Percentiles rank a stretch among this genome's conserved stretches.
These are phyloP conservation scores for Heteractis magnifica DNA, from an alignment of 92 coral and sea anemone genomes.

Conservation along the genomic window DNA sequence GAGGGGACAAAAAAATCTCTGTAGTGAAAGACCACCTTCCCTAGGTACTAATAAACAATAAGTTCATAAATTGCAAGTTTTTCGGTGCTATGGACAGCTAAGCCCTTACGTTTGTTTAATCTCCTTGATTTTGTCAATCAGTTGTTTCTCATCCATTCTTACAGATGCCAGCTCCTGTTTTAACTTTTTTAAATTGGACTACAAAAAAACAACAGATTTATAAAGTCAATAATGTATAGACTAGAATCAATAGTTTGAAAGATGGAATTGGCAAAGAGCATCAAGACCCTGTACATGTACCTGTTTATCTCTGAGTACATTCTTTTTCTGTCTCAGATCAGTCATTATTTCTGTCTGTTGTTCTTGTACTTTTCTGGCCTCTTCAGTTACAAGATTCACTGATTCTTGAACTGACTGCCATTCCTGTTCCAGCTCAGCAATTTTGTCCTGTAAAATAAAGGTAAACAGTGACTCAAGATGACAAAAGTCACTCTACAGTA, in stretches of 20 bases:
- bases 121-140: constrained; percentile 79
- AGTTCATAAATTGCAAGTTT: too few species aligned
- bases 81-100: not conserved
- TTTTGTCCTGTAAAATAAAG: constrained; percentile 43
- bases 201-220: not conserved
- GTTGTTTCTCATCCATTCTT: constrained; percentile 57
- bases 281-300: constrained; percentile 18
- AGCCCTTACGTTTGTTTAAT: constrained; percentile 82
- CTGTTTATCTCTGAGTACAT: constrained; percentile 67
- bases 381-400: constrained; percentile 71
- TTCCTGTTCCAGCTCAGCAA: constrained; percentile 55
- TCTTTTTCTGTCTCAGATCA: constrained; percentile 69
- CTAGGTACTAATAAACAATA: too few species aligned
- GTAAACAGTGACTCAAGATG: not conserved
- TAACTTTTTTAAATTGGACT: constrained; percentile 50
- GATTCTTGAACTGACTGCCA: constrained; percentile 70
- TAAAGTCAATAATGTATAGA: too few species aligned
- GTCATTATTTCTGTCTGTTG: constrained; percentile 57
- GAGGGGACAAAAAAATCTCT: too few species aligned
- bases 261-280: too few species aligned
- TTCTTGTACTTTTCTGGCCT: constrained; percentile 57
- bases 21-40: too few species aligned
- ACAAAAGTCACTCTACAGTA: too few species aligned
- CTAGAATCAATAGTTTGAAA: too few species aligned
- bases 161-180: constrained; percentile 70